These are phyloP conservation scores for Myrmecophaga tridactyla DNA, from an alignment of 2,113 vertebrate species.

Conservation along the genomic window DNA sequence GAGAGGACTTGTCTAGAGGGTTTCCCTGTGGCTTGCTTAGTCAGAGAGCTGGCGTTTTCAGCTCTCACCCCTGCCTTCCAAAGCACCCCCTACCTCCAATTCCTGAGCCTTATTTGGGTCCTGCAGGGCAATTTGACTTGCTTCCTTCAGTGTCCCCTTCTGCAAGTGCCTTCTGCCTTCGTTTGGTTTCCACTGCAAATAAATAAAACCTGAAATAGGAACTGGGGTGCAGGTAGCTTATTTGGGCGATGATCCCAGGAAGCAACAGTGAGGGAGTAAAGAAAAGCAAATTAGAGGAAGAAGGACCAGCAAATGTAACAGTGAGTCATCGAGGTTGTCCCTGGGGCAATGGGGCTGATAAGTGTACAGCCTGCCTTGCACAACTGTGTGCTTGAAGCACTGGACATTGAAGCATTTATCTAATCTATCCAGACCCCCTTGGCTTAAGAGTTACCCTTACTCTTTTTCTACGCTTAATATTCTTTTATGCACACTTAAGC, in stretches of 20 bases:
- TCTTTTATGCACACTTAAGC: background rate
- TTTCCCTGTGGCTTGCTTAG: background rate
- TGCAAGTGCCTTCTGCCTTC: background rate
- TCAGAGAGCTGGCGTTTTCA: background rate
- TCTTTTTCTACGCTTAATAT: background rate
- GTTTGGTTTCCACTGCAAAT: background rate
- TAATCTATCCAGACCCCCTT: background rate
- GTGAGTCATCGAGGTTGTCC: background rate
- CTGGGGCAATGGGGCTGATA: background rate
- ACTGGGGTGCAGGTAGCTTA: background rate
- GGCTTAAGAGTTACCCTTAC: background rate
- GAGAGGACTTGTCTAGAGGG: background rate
- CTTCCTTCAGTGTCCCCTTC: background rate
- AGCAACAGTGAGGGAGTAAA: background rate
- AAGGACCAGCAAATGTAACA: background rate
- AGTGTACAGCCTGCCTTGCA: background rate
- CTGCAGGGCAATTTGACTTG: background rate
- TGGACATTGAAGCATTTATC: background rate
- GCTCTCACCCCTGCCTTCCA: background rate
- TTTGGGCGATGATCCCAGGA: background rate
- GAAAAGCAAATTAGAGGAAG: background rate
- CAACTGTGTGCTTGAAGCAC: background rate
- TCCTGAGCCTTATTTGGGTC: background rate
- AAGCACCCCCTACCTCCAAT: background rate
- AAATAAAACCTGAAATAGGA: background rate